phyloP scores from a whole-genome alignment of 2,888 invertebrate genomes.

The Noctua comes region DNA sequence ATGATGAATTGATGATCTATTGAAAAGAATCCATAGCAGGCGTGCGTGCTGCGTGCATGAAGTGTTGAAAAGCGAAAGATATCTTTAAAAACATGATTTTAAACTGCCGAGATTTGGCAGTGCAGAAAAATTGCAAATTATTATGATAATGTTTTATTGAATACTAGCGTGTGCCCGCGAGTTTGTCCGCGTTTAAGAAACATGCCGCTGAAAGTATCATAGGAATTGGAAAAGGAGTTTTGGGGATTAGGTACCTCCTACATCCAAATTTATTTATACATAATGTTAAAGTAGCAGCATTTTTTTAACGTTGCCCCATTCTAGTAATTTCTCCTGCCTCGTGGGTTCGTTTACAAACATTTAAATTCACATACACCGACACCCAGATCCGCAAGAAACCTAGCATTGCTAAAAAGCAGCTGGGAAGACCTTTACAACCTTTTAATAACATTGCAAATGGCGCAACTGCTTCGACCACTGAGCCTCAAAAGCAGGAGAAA shows the following conservation, averaged over 20 bases:
- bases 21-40: conserved; percentile 22
- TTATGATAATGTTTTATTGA: not conserved
- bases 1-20: conserved; percentile 7
- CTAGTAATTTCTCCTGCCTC: not conserved
- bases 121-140: not conserved
- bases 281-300: no score
- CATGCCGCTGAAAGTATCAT: no score
- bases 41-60: conserved; percentile 21
- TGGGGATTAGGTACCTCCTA: no score
- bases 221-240: not conserved
- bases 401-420: not conserved
- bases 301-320: no score
- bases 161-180: not conserved
- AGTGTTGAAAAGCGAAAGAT: conserved; percentile 47
- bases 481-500: not conserved
- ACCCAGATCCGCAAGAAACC: not conserved
- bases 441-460: not conserved
- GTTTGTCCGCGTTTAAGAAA: not conserved
- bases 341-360: not conserved
- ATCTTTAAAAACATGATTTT: conserved; percentile 1
- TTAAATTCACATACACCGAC: not conserved
- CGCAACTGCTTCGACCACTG: not conserved
- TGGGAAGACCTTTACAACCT: no score
- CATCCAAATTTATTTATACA: not conserved
- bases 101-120: not conserved